Percentiles rank a stretch among this genome's conserved stretches.
These are phyloP conservation scores for Diaperis boleti DNA, from an alignment of 2,888 invertebrate genomes.

Conservation along the genomic window DNA sequence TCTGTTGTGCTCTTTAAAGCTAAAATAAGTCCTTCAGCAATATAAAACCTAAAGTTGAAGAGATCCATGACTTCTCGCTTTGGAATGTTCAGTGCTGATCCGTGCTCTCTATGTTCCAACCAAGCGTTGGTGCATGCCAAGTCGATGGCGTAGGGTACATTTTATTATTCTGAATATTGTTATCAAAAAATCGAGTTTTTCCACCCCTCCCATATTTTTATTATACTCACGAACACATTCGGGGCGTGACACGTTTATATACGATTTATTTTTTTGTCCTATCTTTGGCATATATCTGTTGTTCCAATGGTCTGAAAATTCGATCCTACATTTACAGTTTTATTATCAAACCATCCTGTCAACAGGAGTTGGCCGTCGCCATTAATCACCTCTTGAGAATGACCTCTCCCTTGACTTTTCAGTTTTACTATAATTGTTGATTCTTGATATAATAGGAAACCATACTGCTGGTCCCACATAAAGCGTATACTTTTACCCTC, in stretches of 20 bases:
- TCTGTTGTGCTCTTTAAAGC: too few species aligned
- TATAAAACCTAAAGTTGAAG: too few species aligned
- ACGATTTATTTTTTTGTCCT: not conserved
- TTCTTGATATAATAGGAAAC: too few species aligned
- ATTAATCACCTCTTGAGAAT: slow-evolving; percentile 43
- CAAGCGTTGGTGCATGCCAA: too few species aligned
- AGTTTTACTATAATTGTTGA: too few species aligned
- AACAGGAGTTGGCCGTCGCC: slow-evolving; percentile 38
- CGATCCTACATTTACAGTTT: not conserved
- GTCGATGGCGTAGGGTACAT: slow-evolving; percentile 46
- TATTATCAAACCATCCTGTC: slow-evolving; percentile 29
- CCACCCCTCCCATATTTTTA: slow-evolving; percentile 54
- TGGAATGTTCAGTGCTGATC: too few species aligned
- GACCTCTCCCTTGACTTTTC: too few species aligned
- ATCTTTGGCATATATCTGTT: not conserved
- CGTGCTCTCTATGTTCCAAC: slow-evolving; percentile 41
- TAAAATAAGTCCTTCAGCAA: too few species aligned
- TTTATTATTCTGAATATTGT: slow-evolving; percentile 50
- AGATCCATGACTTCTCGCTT: too few species aligned
- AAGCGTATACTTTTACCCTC: too few species aligned
- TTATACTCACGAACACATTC: slow-evolving; percentile 52
- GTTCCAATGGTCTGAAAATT: not conserved
- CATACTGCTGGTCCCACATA: too few species aligned
- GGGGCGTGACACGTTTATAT: slow-evolving; percentile 46
- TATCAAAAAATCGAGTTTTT: slow-evolving; percentile 51